phyloP scores from a whole-genome alignment of 1,140 invertebrate species.

The Drosophila sturtevanti region DNA sequence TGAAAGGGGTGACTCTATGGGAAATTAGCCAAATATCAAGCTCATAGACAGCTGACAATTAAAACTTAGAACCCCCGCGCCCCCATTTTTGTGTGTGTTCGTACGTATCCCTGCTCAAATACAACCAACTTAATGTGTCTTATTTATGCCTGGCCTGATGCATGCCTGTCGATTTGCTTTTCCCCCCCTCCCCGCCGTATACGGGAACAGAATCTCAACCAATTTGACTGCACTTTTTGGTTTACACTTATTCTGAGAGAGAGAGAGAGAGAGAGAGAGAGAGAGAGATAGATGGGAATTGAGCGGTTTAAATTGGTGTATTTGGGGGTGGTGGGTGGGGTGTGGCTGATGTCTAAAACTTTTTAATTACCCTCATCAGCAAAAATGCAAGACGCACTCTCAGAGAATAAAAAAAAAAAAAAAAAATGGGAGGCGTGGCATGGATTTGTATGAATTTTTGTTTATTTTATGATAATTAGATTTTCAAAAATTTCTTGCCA shows the following conservation, averaged over 20 bases:
- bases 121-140: slow-evolving; percentile 51
- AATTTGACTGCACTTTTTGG: slow-evolving; percentile 51
- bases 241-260: neutral
- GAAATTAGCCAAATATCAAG: slow-evolving; percentile 52
- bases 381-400: slow-evolving; percentile 53
- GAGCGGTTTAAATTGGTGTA: neutral
- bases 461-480: slow-evolving; percentile 55
- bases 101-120: slow-evolving; percentile 18
- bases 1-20: slow-evolving; percentile 11
- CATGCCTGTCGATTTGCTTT: slow-evolving; percentile 39
- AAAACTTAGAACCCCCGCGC: neutral
- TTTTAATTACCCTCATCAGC: slow-evolving; percentile 79
- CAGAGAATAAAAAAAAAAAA: slow-evolving; percentile 15
- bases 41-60: slow-evolving; percentile 14
- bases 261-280: too few relatives aligned
- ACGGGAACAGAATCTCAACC: slow-evolving; percentile 25
- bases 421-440: neutral
- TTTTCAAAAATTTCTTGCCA: slow-evolving; percentile 32
- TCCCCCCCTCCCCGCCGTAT: neutral
- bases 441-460: slow-evolving; percentile 37
- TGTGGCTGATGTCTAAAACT: slow-evolving; percentile 40
- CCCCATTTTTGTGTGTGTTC: neutral
- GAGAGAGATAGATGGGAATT: too few relatives aligned
- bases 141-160: slow-evolving; percentile 55
- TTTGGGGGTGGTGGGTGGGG: slow-evolving; percentile 15